phyloP scores from a whole-genome alignment of 1,140 invertebrate species.

The Orius laevigatus region DNA sequence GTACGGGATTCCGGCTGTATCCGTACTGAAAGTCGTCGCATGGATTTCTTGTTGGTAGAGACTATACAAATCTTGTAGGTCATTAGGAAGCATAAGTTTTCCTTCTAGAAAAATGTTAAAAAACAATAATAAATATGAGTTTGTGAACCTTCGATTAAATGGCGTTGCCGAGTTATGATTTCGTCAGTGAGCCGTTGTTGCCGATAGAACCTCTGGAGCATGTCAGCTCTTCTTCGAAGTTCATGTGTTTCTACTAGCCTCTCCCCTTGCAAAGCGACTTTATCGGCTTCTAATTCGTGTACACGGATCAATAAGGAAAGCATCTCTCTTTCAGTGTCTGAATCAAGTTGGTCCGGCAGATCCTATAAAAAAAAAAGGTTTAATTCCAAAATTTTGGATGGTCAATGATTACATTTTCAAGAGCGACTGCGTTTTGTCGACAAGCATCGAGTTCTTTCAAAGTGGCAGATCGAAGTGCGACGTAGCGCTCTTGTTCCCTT shows the following conservation, averaged over 20 bases:
- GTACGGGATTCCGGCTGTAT: slow-evolving; percentile 27
- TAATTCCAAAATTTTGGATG: neutral
- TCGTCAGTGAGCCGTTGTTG: slow-evolving; percentile 76
- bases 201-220: slow-evolving; percentile 65
- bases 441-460: slow-evolving; percentile 64
- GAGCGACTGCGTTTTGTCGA: slow-evolving; percentile 48
- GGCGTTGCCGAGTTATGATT: slow-evolving; percentile 72
- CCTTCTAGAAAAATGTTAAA: slow-evolving; percentile 32
- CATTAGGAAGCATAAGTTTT: slow-evolving; percentile 48
- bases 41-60: slow-evolving; percentile 75
- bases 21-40: slow-evolving; percentile 46
- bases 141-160: slow-evolving; percentile 61
- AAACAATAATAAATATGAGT: neutral
- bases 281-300: slow-evolving; percentile 82
- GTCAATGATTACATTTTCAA: slow-evolving; percentile 59
- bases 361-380: slow-evolving; percentile 35
- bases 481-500: slow-evolving; percentile 65
- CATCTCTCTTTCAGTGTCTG: slow-evolving; percentile 73
- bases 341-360: slow-evolving; percentile 62
- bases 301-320: slow-evolving; percentile 67
- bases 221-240: slow-evolving; percentile 61
- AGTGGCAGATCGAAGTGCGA: slow-evolving; percentile 51
- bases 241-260: slow-evolving; percentile 69
- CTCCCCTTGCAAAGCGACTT: slow-evolving; percentile 76
- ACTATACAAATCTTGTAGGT: slow-evolving; percentile 67